Evolutionary conservation across 2,888 invertebrate species (phyloP).

Genomic region (Meloe dianella): DNA sequence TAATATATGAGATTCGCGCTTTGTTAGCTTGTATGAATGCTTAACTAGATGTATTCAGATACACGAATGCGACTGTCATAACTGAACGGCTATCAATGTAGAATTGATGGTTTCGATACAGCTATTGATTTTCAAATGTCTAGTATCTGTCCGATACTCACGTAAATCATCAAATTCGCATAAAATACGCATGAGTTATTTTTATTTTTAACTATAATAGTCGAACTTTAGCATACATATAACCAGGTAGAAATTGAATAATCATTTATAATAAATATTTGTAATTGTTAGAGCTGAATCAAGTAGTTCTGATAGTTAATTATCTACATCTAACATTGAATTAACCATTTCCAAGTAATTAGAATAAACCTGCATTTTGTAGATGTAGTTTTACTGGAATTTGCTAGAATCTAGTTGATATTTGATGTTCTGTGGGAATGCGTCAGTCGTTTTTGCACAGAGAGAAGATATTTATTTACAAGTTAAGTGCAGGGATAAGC

Average conservation of each 20-base stretch:
- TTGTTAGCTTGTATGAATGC: constrained; percentile 59
- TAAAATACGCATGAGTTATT: constrained; percentile 39
- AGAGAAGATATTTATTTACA: constrained; percentile 18
- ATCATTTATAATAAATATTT: background rate
- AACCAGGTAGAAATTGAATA: background rate
- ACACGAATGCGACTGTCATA: constrained; percentile 60
- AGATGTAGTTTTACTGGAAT: background rate
- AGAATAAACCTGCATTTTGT: background rate
- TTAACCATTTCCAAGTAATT: background rate
- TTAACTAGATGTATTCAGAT: constrained; percentile 61
- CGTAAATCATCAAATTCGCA: constrained; percentile 51
- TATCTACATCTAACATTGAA: background rate
- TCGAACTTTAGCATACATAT: background rate
- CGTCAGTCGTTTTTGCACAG: constrained; percentile 10
- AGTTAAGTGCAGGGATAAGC: constrained; percentile 20
- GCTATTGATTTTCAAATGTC: constrained; percentile 50
- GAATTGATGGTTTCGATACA: constrained; percentile 57
- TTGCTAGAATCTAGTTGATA: background rate
- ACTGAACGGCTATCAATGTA: constrained; percentile 60
- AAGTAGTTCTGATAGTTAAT: background rate
- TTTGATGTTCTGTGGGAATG: constrained; percentile 6
- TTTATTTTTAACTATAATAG: background rate
- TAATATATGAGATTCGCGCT: constrained; percentile 58
- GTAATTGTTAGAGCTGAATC: background rate
- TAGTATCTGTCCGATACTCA: constrained; percentile 41